Percentiles rank a stretch among this genome's conserved stretches.
phyloP scores from a whole-genome alignment of 1,140 invertebrate genomes.

The Pogonomyrmex californicus region DNA sequence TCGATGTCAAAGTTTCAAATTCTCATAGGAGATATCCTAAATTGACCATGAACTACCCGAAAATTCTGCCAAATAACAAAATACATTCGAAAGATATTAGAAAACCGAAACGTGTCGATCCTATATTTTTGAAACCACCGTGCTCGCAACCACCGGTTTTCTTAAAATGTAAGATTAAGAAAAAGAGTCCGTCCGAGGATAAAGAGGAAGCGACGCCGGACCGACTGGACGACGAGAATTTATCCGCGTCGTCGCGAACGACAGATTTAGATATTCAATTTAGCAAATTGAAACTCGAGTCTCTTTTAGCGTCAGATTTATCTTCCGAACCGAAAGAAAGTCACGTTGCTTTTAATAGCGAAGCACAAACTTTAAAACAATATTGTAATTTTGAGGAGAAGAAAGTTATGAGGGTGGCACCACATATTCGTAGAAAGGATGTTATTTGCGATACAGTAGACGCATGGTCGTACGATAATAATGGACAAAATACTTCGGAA shows the following conservation, averaged over 20 bases:
- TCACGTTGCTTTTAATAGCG: slow-evolving; percentile 18
- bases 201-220: slow-evolving; percentile 47
- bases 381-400: slow-evolving; percentile 85
- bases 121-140: slow-evolving; percentile 77
- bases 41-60: slow-evolving; percentile 78
- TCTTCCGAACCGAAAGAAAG: slow-evolving; percentile 54
- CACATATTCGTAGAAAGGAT: slow-evolving; percentile 86
- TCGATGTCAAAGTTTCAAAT: slow-evolving; percentile 48
- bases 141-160: slow-evolving; percentile 78
- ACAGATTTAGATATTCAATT: slow-evolving; percentile 87
- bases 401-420: slow-evolving; percentile 83
- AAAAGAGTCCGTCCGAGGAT: slow-evolving; percentile 41
- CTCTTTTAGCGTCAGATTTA: slow-evolving; percentile 70
- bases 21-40: slow-evolving; percentile 79
- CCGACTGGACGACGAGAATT: slow-evolving; percentile 16
- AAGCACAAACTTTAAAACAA: slow-evolving; percentile 78
- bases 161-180: slow-evolving; percentile 80
- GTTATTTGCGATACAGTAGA: slow-evolving; percentile 89
- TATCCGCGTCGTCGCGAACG: slow-evolving; percentile 45
- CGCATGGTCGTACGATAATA: slow-evolving; percentile 84
- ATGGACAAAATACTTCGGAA: slow-evolving; percentile 41
- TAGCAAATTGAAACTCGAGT: slow-evolving; percentile 73
- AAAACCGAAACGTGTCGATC: slow-evolving; percentile 73
- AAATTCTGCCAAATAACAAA: slow-evolving; percentile 64
- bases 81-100: slow-evolving; percentile 42